Evolutionary conservation across 2,888 invertebrate species (phyloP).

Genomic region (Noctuana brunneofusca): DNA sequence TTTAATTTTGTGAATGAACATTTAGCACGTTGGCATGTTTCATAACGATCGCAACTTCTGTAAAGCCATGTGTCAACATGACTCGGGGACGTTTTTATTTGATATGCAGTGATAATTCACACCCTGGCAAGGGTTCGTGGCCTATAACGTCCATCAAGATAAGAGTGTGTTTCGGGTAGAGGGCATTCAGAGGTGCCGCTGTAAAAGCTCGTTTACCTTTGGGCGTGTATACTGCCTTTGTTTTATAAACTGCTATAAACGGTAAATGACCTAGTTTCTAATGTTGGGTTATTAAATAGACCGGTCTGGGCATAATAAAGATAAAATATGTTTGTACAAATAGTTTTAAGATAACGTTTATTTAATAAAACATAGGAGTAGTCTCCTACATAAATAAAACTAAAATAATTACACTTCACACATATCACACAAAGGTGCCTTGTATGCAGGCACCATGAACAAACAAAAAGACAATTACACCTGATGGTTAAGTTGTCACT

Average conservation of each 20-base stretch:
- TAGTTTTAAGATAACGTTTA: too few species aligned
- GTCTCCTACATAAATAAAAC: too few species aligned
- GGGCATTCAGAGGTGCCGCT: constrained; percentile 18
- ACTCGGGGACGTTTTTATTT: constrained; percentile 30
- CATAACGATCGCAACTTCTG: constrained; percentile 14
- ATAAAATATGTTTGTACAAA: constrained; percentile 8
- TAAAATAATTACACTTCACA: too few species aligned
- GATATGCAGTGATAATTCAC: constrained; percentile 29
- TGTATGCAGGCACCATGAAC: too few species aligned
- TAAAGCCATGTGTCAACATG: constrained; percentile 22
- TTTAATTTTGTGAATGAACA: constrained; percentile 35
- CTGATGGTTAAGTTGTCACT: too few species aligned
- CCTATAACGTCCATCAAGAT: constrained; percentile 24
- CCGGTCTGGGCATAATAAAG: constrained; percentile 2
- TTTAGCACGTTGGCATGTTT: constrained; percentile 27
- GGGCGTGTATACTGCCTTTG: constrained; percentile 26
- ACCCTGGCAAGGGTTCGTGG: constrained; percentile 17
- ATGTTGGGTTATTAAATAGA: constrained; percentile 6
- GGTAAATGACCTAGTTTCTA: constrained; percentile 18
- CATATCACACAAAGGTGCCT: too few species aligned
- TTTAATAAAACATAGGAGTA: too few species aligned
- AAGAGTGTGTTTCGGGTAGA: constrained; percentile 21
- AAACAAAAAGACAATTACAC: too few species aligned
- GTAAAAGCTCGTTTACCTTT: constrained; percentile 26
- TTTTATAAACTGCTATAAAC: constrained; percentile 27